A percentile compares a stretch with the other conserved stretches of the same genome.
phyloP scores from a whole-genome alignment of 2,113 vertebrate species.

The Gymnogyps californianus region DNA sequence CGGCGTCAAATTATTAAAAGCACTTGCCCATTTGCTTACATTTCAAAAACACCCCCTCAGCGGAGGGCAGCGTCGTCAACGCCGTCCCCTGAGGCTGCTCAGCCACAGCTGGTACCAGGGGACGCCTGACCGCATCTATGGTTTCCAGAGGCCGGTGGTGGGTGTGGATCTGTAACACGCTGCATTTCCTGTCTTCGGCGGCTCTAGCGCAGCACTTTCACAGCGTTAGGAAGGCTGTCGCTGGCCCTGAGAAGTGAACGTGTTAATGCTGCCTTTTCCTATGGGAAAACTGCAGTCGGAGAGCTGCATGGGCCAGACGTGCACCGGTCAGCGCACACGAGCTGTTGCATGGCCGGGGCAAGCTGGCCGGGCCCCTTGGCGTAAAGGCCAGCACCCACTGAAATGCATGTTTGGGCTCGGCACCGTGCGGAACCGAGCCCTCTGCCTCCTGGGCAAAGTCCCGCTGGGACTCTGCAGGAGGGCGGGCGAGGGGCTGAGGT shows the following conservation, averaged over 20 bases:
- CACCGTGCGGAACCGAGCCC: background rate
- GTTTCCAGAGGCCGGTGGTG: background rate
- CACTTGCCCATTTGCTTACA: background rate
- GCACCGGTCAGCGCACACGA: rapidly evolving
- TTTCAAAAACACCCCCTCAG: background rate
- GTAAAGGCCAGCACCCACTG: background rate
- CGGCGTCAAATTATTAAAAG: background rate
- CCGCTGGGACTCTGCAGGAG: background rate
- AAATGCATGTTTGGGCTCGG: background rate
- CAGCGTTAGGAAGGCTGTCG: background rate
- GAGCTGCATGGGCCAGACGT: rapidly evolving
- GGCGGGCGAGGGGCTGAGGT: background rate
- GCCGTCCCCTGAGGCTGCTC: background rate
- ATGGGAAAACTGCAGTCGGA: background rate
- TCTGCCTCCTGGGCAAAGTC: background rate
- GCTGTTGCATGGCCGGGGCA: rapidly evolving
- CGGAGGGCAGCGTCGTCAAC: background rate
- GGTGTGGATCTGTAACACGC: background rate
- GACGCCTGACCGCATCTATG: rapidly evolving
- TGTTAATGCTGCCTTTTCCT: background rate
- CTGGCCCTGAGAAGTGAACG: background rate
- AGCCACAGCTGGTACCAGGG: background rate
- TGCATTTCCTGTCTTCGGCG: background rate
- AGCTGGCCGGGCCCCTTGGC: background rate
- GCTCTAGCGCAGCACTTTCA: background rate